These are phyloP conservation scores for Antennarius maculatus DNA, from an alignment of 2,797 vertebrate species.

Conservation along the genomic window DNA sequence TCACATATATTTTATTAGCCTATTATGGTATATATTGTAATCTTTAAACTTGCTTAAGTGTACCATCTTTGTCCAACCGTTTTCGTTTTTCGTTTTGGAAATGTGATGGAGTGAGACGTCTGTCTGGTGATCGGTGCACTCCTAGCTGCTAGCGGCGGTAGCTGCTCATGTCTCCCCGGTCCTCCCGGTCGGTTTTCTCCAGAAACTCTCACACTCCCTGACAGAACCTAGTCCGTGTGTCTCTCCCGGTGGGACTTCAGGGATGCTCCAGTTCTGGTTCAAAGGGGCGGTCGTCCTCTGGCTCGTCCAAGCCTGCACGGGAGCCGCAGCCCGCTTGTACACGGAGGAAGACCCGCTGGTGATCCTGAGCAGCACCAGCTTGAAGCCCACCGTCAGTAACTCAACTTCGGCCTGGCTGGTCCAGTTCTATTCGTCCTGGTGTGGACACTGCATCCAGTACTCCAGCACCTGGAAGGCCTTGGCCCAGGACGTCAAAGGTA, in stretches of 20 bases:
- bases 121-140: neutral
- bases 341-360: constrained; percentile 85
- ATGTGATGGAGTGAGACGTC: constrained; percentile 28
- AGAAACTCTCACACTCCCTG: neutral
- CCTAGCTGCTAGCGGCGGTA: constrained; percentile 9
- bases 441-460: constrained; percentile 94
- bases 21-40: too few relatives aligned
- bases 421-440: constrained; percentile 96
- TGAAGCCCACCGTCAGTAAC: constrained; percentile 81
- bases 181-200: neutral
- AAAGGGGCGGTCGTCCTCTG: constrained; percentile 24
- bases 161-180: constrained; percentile 29
- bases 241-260: neutral
- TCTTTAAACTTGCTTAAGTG: too few relatives aligned
- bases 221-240: neutral
- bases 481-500: constrained; percentile 91
- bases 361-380: constrained; percentile 82
- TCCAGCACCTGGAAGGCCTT: constrained; percentile 91
- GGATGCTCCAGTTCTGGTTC: constrained; percentile 43
- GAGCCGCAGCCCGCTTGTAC: constrained; percentile 76
- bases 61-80: neutral
- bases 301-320: constrained; percentile 1
- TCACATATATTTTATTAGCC: rapidly evolving
- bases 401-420: constrained; percentile 91
- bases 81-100: neutral